A percentile compares a stretch with the other conserved stretches of the same genome.
These are phyloP conservation scores for Phymastichus coffea DNA, from an alignment of 1,140 invertebrate species.

Conservation along the genomic window DNA sequence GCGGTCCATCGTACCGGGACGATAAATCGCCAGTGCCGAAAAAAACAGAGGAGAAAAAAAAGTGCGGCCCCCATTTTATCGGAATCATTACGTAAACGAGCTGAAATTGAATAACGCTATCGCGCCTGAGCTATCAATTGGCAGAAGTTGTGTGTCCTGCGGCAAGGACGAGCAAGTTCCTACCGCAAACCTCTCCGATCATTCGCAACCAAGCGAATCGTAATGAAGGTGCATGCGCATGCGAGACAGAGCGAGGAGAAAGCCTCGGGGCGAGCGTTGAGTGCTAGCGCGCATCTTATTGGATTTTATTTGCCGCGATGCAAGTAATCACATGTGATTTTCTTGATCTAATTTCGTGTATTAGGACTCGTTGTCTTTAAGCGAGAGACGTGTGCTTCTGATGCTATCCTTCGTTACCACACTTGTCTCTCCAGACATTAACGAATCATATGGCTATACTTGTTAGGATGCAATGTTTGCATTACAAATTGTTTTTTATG, in stretches of 20 bases:
- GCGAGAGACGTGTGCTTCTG: too few relatives aligned
- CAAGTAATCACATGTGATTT: constrained; percentile 3
- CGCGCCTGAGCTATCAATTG: too few relatives aligned
- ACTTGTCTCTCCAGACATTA: too few relatives aligned
- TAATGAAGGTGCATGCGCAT: too few relatives aligned
- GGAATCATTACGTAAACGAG: constrained; percentile 18
- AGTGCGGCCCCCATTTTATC: neutral
- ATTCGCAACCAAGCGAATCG: neutral
- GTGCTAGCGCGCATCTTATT: neutral
- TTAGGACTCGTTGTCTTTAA: too few relatives aligned
- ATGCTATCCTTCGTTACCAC: too few relatives aligned
- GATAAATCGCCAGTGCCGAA: constrained; percentile 23
- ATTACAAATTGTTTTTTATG: too few relatives aligned
- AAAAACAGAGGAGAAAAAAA: neutral
- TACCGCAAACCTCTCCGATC: too few relatives aligned
- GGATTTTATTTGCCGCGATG: constrained; percentile 6
- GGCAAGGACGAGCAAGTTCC: constrained; percentile 15
- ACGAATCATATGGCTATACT: too few relatives aligned
- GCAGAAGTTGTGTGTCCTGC: neutral
- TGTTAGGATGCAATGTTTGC: too few relatives aligned
- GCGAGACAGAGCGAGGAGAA: neutral
- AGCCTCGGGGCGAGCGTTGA: neutral
- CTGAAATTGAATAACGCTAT: neutral
- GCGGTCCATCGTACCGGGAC: constrained; percentile 8
- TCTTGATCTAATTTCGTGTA: constrained; percentile 9